Percentiles rank a stretch among this genome's conserved stretches.
phyloP scores from a whole-genome alignment of 2,113 vertebrate genomes.

The Lamprologus sp. region DNA sequence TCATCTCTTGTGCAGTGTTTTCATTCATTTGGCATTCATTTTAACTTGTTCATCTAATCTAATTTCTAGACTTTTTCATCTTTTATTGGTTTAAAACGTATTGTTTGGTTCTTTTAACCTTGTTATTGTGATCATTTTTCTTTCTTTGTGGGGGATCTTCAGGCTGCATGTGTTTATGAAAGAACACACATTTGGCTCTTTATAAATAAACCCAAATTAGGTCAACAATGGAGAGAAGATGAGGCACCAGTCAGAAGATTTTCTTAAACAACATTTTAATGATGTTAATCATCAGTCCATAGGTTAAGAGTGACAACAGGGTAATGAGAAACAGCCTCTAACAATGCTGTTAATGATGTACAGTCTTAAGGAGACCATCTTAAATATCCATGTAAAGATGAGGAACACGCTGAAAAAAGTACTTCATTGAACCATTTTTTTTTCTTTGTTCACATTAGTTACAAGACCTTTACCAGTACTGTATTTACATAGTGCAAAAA shows the following conservation, averaged over 20 bases:
- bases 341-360: conserved; percentile 59
- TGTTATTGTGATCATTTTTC: not conserved
- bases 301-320: conserved; percentile 55
- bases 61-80: not conserved
- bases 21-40: not conserved
- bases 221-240: not conserved
- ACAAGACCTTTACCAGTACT: conserved; percentile 79
- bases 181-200: not conserved
- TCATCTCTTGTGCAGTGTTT: not conserved
- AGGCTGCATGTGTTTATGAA: not conserved
- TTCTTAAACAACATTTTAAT: conserved; percentile 73
- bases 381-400: conserved; percentile 68
- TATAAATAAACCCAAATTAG: not conserved
- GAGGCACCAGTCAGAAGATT: not conserved
- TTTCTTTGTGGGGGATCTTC: not conserved
- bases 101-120: not conserved
- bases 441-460: conserved; percentile 79
- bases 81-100: not conserved
- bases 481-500: conserved; percentile 95
- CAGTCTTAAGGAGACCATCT: conserved; percentile 55
- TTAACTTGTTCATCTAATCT: not conserved
- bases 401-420: conserved; percentile 60
- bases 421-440: conserved; percentile 74
- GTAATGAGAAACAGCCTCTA: conserved; percentile 61
- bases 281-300: conserved; percentile 68